Percentiles rank a stretch among this genome's conserved stretches.
Conservation (phyloP, 2,797 vertebrate species). For the Poeciliopsis paucimaculata region DNA sequence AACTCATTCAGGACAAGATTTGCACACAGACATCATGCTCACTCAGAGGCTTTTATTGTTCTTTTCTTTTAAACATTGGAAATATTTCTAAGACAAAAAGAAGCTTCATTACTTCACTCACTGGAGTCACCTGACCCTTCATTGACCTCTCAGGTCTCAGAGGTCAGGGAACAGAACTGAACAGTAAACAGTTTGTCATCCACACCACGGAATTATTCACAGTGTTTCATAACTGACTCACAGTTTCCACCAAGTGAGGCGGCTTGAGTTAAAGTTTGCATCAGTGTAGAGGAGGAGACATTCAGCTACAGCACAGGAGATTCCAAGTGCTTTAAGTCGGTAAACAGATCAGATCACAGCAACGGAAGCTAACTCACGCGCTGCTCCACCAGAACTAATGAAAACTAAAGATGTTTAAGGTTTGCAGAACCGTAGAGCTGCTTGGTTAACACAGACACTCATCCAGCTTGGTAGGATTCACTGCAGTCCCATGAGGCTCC, state of each 20-base stretch:
- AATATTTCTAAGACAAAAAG: background rate
- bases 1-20: background rate
- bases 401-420: background rate
- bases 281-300: background rate
- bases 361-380: background rate
- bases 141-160: constrained; percentile 8
- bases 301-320: background rate
- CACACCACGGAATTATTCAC: background rate
- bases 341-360: background rate
- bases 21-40: background rate
- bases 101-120: background rate
- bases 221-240: background rate
- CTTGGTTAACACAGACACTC: background rate
- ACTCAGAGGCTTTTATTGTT: background rate
- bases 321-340: background rate
- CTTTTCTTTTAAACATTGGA: background rate
- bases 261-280: background rate
- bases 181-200: background rate
- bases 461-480: background rate
- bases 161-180: background rate
- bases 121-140: constrained; percentile 7
- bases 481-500: background rate
- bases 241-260: background rate
- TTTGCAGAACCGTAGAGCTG: background rate
- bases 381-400: background rate